Percentiles rank a stretch among this genome's conserved stretches.
Evolutionary conservation across 53 echinoderm and acorn worm species (phyloP).

Genomic region (Henricia sp.): DNA sequence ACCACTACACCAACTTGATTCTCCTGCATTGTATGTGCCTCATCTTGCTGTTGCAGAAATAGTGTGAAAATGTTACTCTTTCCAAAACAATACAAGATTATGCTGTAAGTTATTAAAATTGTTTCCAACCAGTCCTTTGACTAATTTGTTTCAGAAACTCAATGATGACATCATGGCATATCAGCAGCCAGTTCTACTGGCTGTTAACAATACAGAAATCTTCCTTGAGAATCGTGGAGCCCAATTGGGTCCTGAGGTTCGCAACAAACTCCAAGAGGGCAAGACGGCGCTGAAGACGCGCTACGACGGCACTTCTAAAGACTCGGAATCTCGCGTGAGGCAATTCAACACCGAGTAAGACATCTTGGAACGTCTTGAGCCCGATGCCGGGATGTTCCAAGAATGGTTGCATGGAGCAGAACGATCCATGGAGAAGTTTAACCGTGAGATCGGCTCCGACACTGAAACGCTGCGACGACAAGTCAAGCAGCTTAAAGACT

Average conservation of each 20-base stretch:
- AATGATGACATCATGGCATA: constrained; percentile 93
- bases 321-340: constrained; percentile 79
- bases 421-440: constrained; percentile 75
- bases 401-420: constrained; percentile 84
- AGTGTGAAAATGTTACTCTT: no score
- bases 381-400: constrained; percentile 80
- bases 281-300: constrained; percentile 73
- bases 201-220: constrained; percentile 85
- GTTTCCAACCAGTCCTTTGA: no score
- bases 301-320: constrained; percentile 67
- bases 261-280: constrained; percentile 91
- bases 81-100: no score
- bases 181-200: constrained; percentile 93
- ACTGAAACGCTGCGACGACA: constrained; percentile 84
- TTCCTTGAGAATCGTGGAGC: constrained; percentile 79
- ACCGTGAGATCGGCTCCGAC: constrained; percentile 75
- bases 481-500: constrained; percentile 82
- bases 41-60: no score
- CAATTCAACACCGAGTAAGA: constrained; percentile 77
- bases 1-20: no score
- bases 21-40: no score
- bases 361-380: constrained; percentile 85
- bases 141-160: constrained; percentile 71
- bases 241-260: constrained; percentile 81
- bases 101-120: no score